Percentiles rank a stretch among this genome's conserved stretches.
Evolutionary conservation across 2,113 vertebrate species (phyloP).

Genomic region (Scolopax mira): DNA sequence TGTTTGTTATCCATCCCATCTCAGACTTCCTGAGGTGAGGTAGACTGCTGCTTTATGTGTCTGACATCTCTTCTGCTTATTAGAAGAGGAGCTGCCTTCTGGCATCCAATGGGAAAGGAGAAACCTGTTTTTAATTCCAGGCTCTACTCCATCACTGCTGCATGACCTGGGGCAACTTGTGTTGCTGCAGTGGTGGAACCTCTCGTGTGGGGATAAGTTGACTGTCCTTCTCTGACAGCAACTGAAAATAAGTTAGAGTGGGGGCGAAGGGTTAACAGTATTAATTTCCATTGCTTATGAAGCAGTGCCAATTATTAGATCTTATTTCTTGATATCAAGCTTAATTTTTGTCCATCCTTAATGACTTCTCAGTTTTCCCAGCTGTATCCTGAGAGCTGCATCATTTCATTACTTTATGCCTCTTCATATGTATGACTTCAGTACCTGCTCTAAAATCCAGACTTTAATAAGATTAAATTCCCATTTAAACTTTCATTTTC

Average conservation of each 20-base stretch:
- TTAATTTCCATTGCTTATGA: neutral
- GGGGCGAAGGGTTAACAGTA: neutral
- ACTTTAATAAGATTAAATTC: slow-evolving; percentile 20
- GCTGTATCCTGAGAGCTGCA: neutral
- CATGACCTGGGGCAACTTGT: neutral
- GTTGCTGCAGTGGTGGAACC: neutral
- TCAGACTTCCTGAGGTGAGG: neutral
- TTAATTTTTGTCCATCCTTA: slow-evolving; percentile 35
- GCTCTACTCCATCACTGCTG: neutral
- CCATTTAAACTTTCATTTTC: neutral
- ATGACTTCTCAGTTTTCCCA: slow-evolving; percentile 38
- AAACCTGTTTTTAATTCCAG: neutral
- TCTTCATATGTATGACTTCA: neutral
- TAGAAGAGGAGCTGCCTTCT: neutral
- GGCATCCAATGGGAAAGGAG: neutral
- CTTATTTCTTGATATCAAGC: slow-evolving; percentile 30
- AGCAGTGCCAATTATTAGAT: slow-evolving; percentile 37
- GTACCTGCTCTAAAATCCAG: slow-evolving; percentile 18
- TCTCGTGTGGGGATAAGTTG: neutral
- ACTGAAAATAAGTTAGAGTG: neutral
- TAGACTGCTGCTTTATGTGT: neutral
- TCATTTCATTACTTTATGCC: neutral
- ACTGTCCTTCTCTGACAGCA: neutral
- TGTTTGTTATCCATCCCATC: neutral
- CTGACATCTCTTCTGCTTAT: neutral